A percentile compares a stretch with the other conserved stretches of the same genome.
These are phyloP conservation scores for Hydrophis major DNA, from an alignment of 2,797 vertebrate genomes.

Conservation along the genomic window DNA sequence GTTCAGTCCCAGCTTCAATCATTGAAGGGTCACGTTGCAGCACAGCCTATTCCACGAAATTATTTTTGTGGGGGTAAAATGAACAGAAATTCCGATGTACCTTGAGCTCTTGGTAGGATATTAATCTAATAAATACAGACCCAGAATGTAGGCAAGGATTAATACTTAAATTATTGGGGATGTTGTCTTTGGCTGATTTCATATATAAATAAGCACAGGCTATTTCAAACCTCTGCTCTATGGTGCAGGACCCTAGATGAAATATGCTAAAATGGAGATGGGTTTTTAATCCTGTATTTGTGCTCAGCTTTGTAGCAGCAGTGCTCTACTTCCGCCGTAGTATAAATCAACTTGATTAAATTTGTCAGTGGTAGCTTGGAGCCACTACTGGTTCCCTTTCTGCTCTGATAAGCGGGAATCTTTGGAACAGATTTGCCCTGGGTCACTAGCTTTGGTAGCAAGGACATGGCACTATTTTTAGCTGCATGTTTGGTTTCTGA, in stretches of 20 bases:
- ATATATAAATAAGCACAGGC: background rate
- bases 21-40: background rate
- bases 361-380: constrained; percentile 70
- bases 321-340: constrained; percentile 57
- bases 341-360: constrained; percentile 64
- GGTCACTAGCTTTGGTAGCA: constrained; percentile 59
- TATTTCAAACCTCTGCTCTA: background rate
- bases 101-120: background rate
- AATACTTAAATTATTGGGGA: background rate
- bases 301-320: constrained; percentile 40
- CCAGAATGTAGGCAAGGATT: background rate
- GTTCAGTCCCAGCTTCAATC: background rate
- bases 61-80: background rate
- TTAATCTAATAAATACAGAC: background rate
- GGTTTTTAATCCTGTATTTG: constrained; percentile 19
- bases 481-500: constrained; percentile 66
- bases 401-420: constrained; percentile 70
- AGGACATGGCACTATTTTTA: constrained; percentile 64
- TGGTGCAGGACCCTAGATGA: background rate
- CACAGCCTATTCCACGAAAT: background rate
- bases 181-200: background rate
- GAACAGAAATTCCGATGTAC: background rate
- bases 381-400: constrained; percentile 68
- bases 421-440: constrained; percentile 51
- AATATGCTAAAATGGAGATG: background rate